Base-by-base conservation (phyloP, 2,888 invertebrate species). In the Mythimna loreyi region DNA sequence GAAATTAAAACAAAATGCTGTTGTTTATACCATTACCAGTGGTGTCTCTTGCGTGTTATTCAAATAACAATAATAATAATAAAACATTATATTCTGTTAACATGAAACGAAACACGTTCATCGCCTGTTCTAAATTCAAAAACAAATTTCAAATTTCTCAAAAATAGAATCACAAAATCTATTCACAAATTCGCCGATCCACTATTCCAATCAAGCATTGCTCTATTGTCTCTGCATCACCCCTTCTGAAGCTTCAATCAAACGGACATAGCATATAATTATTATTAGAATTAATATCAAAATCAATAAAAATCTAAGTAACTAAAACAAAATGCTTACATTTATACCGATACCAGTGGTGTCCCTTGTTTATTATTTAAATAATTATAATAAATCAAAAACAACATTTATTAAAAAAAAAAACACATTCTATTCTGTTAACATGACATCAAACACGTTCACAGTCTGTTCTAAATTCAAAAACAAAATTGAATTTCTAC, bases 171-270 rank as follows among this genome's bases (percentile, higher is more conserved):
- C n/a, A 30, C 3, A 57, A 36, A 59, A 53, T 11, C 21, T 6
- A 43, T 49, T 52, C 36, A 30, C 19, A 53, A 71, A 75, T 59
- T 55, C 6, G 19, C 30, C 28, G 11, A 36, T 45, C 4, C 30
- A n/a, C 62, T 52, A 70, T 72, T 50, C 25, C 30, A 68, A 62
- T 55, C 49, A 33, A 52, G 13, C 47, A 49, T 43, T 13, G n/a
- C 59, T 5, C 55, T 8, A 72, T 79, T 80, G 80, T 81, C 47
- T 61, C 40, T 40, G 21, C 50, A 61, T 72, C 64, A 9, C 28
- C 53, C 28, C 65, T 66, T 74, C 72, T 78, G 71, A 82, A 72
- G 58, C 56, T 72, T 81, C 74, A 77, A 75, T 81, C 78, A n/a
- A 80, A 59, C 49, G 67, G 62, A 59, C 59, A 71, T 53, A 56